Percentiles rank a stretch among this genome's conserved stretches.
phyloP scores from a whole-genome alignment of 37 sponge, comb jelly and placozoan genomes.

The Ianthella basta region DNA sequence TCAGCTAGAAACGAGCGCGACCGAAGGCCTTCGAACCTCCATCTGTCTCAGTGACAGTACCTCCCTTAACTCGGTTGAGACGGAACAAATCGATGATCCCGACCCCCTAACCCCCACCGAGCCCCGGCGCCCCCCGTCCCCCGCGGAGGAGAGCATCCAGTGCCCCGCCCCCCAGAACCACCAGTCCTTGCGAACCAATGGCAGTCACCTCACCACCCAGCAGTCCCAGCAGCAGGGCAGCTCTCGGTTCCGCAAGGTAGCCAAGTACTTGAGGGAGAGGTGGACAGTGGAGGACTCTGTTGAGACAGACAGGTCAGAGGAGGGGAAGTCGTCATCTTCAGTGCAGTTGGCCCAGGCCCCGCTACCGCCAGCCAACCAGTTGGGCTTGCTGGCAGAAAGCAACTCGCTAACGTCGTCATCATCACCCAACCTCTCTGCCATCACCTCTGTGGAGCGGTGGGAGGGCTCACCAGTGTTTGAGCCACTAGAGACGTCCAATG shows the following conservation, averaged over 20 bases:
- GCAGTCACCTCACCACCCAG: not conserved
- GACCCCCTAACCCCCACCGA: no score
- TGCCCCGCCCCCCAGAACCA: not conserved
- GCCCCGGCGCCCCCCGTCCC: not conserved
- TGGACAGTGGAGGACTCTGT: slow-evolving; percentile 13
- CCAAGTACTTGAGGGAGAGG: slow-evolving; percentile 1
- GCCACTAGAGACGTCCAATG: no score
- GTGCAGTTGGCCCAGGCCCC: not conserved
- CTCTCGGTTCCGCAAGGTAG: slow-evolving; percentile 13
- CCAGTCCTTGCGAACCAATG: not conserved
- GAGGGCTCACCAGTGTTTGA: no score
- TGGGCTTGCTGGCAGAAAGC: not conserved
- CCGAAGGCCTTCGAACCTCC: not conserved
- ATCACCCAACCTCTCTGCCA: no score
- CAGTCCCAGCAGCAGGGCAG: not conserved
- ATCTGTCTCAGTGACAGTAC: slow-evolving; percentile 21
- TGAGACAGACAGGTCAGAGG: not conserved
- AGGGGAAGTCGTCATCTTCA: not conserved
- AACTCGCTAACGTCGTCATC: not conserved
- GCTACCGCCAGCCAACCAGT: not conserved
- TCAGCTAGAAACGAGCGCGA: not conserved
- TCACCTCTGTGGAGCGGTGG: no score
- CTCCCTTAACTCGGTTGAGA: slow-evolving; percentile 11
- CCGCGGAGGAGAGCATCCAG: not conserved
- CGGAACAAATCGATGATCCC: not conserved